These are phyloP conservation scores for Zosterops borbonicus DNA, from an alignment of 2,113 vertebrate species.

Conservation along the genomic window DNA sequence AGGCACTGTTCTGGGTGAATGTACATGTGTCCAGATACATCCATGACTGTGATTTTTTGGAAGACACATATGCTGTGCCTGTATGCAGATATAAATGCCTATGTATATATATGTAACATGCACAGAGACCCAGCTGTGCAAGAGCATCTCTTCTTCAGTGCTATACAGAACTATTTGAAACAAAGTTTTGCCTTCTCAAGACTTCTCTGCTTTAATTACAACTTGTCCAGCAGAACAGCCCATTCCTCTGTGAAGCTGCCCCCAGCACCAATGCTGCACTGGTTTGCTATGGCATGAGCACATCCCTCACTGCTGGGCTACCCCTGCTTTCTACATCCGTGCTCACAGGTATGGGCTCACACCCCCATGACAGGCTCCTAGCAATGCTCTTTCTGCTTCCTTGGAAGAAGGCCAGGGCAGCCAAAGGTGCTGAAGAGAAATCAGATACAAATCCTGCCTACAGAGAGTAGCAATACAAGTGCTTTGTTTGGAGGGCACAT, in stretches of 20 bases:
- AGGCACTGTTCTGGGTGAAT: neutral
- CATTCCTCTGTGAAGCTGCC: neutral
- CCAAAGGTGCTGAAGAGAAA: neutral
- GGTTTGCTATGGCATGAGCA: neutral
- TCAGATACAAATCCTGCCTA: neutral
- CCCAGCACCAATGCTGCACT: accelerated
- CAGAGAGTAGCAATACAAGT: neutral
- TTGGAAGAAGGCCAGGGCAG: neutral
- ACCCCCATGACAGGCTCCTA: accelerated
- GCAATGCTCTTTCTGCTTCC: neutral
- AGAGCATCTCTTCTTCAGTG: neutral
- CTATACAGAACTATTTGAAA: neutral
- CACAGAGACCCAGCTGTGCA: neutral
- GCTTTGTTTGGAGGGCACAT: neutral
- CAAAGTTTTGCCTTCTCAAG: neutral
- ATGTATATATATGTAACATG: accelerated
- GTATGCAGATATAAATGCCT: neutral
- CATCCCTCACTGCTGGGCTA: neutral
- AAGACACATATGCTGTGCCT: neutral
- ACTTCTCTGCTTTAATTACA: neutral
- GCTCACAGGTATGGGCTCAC: neutral
- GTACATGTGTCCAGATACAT: neutral
- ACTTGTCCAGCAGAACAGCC: neutral
- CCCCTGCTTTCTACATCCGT: accelerated
- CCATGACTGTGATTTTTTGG: neutral